These are phyloP conservation scores for Parascotia fuliginaria DNA, from an alignment of 2,888 invertebrate species.

Conservation along the genomic window DNA sequence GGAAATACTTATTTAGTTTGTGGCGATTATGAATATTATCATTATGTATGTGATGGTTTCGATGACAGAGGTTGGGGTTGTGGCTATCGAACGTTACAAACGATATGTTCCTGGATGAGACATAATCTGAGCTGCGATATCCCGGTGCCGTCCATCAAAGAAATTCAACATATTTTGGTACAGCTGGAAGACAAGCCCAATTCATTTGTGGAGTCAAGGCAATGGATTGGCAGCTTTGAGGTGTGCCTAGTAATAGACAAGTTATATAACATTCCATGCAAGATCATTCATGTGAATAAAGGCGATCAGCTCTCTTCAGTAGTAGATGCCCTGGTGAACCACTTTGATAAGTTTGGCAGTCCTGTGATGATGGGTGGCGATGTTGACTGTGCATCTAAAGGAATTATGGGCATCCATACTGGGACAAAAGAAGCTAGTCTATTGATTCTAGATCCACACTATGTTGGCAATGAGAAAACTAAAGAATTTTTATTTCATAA, in stretches of 20 bases:
- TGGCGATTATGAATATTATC: slow-evolving; percentile 89
- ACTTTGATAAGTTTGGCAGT: slow-evolving; percentile 87
- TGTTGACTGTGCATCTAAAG: slow-evolving; percentile 89
- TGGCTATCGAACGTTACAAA: slow-evolving; percentile 89
- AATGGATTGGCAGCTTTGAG: slow-evolving; percentile 90
- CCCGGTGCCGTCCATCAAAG: slow-evolving; percentile 86
- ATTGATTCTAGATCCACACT: slow-evolving; percentile 89
- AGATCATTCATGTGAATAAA: slow-evolving; percentile 88
- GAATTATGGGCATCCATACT: slow-evolving; percentile 87
- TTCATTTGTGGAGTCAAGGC: slow-evolving; percentile 85
- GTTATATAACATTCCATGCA: slow-evolving; percentile 87
- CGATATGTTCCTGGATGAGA: slow-evolving; percentile 88
- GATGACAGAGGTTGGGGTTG: slow-evolving; percentile 91
- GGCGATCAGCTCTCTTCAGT: slow-evolving; percentile 82
- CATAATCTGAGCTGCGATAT: slow-evolving; percentile 53
- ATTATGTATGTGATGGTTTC: slow-evolving; percentile 90
- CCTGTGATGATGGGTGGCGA: slow-evolving; percentile 93
- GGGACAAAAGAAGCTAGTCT: slow-evolving; percentile 72
- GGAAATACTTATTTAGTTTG: slow-evolving; percentile 62
- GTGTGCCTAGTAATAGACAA: slow-evolving; percentile 88
- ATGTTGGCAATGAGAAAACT: slow-evolving; percentile 74
- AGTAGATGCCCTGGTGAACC: slow-evolving; percentile 77
- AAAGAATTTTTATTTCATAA: slow-evolving; percentile 77
- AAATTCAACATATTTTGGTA: slow-evolving; percentile 88
- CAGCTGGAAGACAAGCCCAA: slow-evolving; percentile 87